Conservation (phyloP, 2,113 vertebrate species). For the Austrofundulus limnaeus region DNA sequence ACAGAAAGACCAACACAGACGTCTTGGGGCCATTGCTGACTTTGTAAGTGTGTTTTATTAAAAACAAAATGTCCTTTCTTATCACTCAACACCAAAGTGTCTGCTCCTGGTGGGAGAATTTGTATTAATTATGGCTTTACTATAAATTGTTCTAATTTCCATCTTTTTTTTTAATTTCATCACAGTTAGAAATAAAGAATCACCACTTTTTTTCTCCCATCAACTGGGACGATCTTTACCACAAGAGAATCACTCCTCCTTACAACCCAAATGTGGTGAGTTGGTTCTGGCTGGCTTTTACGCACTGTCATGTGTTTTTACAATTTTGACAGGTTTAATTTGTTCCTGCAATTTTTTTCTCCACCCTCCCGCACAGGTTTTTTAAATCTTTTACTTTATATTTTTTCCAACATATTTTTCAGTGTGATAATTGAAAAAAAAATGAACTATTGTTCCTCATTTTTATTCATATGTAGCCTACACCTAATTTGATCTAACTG, state of each 20-base stretch:
- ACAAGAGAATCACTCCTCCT: slow-evolving; percentile 94
- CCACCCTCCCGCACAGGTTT: too few species aligned
- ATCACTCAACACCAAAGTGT: background rate
- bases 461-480: too few species aligned
- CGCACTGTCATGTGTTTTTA: background rate
- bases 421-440: too few species aligned
- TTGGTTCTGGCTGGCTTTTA: slow-evolving; percentile 1
- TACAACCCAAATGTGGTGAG: slow-evolving; percentile 98
- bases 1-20: slow-evolving; percentile 90
- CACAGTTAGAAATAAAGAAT: slow-evolving; percentile 94
- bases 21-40: slow-evolving; percentile 91
- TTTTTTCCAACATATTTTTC: background rate
- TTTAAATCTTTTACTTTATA: background rate
- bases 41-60: slow-evolving; percentile 82
- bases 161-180: slow-evolving; percentile 24
- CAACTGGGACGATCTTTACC: slow-evolving; percentile 96
- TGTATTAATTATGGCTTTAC: background rate
- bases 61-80: background rate
- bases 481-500: too few species aligned
- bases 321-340: background rate
- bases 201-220: slow-evolving; percentile 92
- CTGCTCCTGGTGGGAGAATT: slow-evolving; percentile 1
- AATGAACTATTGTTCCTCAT: too few species aligned
- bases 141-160: too few species aligned
- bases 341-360: background rate